Conservation (phyloP, 2,888 invertebrate species). For the Leptopilina drosophilae region DNA sequence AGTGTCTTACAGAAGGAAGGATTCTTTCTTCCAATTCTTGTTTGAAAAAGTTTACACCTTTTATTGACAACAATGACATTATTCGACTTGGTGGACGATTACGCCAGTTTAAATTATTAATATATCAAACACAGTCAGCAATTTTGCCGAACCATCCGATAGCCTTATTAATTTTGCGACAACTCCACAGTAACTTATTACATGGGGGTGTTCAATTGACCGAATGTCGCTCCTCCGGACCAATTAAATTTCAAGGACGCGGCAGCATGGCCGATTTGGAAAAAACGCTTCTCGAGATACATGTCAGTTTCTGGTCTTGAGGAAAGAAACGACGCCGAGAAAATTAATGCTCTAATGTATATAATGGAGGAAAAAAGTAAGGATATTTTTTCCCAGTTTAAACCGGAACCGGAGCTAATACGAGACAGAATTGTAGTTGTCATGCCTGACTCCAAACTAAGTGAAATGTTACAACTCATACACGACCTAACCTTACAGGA, state of each 20-base stretch:
- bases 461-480: conserved; percentile 57
- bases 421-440: conserved; percentile 64
- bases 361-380: conserved; percentile 2
- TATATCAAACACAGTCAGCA: too few relatives aligned
- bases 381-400: background rate
- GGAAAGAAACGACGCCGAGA: background rate
- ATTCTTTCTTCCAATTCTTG: too few relatives aligned
- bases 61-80: too few relatives aligned
- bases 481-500: conserved; percentile 44
- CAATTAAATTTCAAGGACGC: background rate
- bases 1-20: too few relatives aligned
- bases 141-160: too few relatives aligned
- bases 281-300: background rate
- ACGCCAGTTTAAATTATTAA: too few relatives aligned
- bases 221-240: background rate
- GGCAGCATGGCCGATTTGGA: background rate
- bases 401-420: conserved; percentile 53
- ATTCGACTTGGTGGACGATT: too few relatives aligned
- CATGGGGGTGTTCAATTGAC: too few relatives aligned
- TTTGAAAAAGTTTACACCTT: too few relatives aligned
- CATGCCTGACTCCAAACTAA: conserved; percentile 55
- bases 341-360: conserved; percentile 7
- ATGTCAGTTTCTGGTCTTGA: background rate
- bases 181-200: too few relatives aligned
- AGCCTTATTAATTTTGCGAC: too few relatives aligned